Conservation (phyloP, 2,797 vertebrate species). For the Acanthornis magna region DNA sequence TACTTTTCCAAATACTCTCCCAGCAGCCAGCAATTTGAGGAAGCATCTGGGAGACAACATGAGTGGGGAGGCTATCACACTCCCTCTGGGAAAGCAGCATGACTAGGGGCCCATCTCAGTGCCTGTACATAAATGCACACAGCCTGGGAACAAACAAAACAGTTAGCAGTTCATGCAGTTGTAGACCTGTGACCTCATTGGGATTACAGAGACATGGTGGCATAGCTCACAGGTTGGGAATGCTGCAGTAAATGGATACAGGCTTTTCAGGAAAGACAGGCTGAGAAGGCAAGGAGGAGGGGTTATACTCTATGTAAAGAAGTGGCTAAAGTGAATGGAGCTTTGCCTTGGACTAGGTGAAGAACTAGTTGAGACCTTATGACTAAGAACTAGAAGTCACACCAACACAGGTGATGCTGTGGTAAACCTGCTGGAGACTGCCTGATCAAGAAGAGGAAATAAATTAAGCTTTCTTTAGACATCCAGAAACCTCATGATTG, state of each 20-base stretch:
- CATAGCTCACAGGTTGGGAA: neutral
- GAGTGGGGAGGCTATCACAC: neutral
- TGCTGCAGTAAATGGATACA: neutral
- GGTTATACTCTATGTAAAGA: neutral
- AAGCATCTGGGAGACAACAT: neutral
- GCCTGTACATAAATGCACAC: neutral
- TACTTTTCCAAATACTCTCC: neutral
- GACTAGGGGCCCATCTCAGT: neutral
- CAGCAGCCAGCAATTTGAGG: neutral
- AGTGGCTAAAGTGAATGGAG: neutral
- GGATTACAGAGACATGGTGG: neutral
- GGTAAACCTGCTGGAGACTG: neutral
- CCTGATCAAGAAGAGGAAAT: neutral
- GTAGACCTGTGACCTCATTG: neutral
- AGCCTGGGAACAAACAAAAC: neutral
- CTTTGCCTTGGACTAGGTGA: neutral
- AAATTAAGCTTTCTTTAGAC: neutral
- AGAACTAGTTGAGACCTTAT: neutral
- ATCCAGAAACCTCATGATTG: neutral
- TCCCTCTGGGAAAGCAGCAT: neutral
- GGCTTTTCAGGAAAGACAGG: slow-evolving; percentile 48
- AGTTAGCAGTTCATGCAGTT: neutral
- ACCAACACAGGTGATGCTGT: neutral
- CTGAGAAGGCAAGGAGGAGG: neutral
- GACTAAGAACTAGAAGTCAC: neutral